These are phyloP conservation scores for Distichodus sexfasciatus DNA, from an alignment of 2,797 vertebrate species.

Conservation along the genomic window DNA sequence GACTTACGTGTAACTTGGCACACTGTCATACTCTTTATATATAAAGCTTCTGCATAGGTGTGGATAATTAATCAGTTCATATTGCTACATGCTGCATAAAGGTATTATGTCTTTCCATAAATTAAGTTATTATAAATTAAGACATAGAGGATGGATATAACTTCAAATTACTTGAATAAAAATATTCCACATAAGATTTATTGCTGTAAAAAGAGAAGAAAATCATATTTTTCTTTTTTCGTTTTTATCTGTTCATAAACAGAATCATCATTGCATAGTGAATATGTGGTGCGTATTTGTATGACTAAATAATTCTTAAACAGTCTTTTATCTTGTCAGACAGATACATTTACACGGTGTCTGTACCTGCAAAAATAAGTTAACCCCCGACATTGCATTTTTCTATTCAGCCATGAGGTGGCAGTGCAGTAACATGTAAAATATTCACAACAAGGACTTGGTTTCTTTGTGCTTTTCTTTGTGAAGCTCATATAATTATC, in stretches of 20 bases:
- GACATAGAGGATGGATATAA: no score
- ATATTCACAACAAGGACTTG: conserved; percentile 2
- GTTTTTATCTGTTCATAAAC: neutral
- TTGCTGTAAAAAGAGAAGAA: no score
- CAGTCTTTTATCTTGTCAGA: neutral
- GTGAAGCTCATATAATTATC: neutral
- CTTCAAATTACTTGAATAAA: no score
- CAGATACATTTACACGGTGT: neutral
- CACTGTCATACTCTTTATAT: neutral
- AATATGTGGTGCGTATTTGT: neutral
- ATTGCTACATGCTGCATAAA: neutral
- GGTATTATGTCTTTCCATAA: no score
- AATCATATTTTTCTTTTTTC: no score
- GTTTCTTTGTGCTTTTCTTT: conserved; percentile 2
- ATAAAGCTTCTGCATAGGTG: neutral
- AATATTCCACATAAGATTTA: no score
- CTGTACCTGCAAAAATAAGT: neutral
- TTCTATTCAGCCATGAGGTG: conserved; percentile 5
- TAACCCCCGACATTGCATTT: neutral
- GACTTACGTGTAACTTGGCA: neutral
- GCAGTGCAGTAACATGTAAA: neutral
- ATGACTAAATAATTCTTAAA: neutral
- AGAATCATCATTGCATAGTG: neutral
- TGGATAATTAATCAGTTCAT: neutral
- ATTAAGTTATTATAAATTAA: neutral